Base-by-base conservation (phyloP, 2,888 invertebrate species). In the Syritta pipiens region DNA sequence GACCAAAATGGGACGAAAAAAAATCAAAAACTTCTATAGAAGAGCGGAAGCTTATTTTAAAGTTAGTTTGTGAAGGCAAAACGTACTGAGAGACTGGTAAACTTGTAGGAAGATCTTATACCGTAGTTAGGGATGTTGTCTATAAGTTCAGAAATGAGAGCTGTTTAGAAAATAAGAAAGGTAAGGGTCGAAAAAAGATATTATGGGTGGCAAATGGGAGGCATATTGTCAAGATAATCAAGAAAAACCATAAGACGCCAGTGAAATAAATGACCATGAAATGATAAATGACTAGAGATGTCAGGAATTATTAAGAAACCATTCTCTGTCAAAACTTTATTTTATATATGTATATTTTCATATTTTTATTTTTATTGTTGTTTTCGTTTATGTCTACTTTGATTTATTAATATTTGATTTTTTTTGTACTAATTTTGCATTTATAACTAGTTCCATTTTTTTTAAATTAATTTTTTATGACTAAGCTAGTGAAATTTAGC, bases 51-150 rank as follows among this genome's bases (percentile, higher is more conserved):
- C 20, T 42, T 28, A 59, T 42, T 40, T 9, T 57, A 10, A 57
- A 24, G 10, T 30, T 55, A 55, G 40, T 22, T 24, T 59, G 59
- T n/a, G 19, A 37, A 35, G 59, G 59, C n/a, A 44, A 57, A 24
- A 57, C 42, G 10, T 55, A 55, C 7, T 10, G 22, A 10, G 37
- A 55, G 37, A 55, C 37, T 7, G 35, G 55, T 35, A 22, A 30
- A 5, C 12, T 55, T 35, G 55, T 55, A 5, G 10, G 55, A 7
- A 55, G 37, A 32, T 57, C 24, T 3, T 26, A 42, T 5, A 32
- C 32, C 10, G 32, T 32, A 9, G 10, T 32, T 4, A 37, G 37
- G 5, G 6, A 37, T 17, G 12, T 17, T 17, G 37, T 37, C 5
- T 22, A 20, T 19, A 22, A 20, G 44, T 44, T 44, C n/a, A 22